phyloP scores from a whole-genome alignment of 2,888 invertebrate species.

The Pristionchus entomophagus region DNA sequence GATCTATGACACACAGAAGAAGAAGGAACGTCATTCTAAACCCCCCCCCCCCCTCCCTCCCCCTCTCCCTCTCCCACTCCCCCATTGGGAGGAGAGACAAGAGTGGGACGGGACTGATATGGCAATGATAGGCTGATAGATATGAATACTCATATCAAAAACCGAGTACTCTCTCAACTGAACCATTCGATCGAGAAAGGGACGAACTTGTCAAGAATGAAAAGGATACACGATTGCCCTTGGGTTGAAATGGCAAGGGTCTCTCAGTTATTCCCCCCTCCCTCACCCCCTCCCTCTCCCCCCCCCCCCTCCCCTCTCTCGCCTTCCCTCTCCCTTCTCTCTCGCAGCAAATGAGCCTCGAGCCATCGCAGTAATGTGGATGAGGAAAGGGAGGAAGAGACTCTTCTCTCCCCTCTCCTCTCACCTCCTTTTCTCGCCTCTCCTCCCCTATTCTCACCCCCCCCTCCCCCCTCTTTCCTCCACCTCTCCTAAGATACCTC shows the following conservation, averaged over 20 bases:
- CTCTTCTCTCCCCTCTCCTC: not conserved
- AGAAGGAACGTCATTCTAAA: conserved; percentile 3
- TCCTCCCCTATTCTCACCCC: not conserved
- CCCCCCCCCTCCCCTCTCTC: not conserved
- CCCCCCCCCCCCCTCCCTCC: not conserved
- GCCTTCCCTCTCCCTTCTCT: not conserved
- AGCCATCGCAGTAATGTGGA: conserved; percentile 35
- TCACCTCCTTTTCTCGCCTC: too few species aligned
- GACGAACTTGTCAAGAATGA: conserved; percentile 26
- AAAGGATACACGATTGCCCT: conserved; percentile 33
- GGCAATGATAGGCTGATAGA: too few species aligned
- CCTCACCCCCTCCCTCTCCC: not conserved
- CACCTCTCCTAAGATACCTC: conserved; percentile 5
- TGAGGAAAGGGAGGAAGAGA: not conserved
- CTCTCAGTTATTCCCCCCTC: not conserved
- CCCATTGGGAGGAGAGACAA: not conserved
- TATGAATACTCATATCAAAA: not conserved
- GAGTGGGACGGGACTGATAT: not conserved
- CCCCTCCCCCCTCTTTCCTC: not conserved
- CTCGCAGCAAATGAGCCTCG: conserved; percentile 33
- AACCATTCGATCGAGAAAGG: conserved; percentile 16
- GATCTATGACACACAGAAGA: not conserved
- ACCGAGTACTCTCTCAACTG: not conserved
- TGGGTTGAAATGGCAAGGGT: conserved; percentile 14
- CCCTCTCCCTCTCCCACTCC: not conserved